Percentiles rank a stretch among this genome's conserved stretches.
Conservation (phyloP, 1,140 invertebrate species). For the Mactra quadrangularis region DNA sequence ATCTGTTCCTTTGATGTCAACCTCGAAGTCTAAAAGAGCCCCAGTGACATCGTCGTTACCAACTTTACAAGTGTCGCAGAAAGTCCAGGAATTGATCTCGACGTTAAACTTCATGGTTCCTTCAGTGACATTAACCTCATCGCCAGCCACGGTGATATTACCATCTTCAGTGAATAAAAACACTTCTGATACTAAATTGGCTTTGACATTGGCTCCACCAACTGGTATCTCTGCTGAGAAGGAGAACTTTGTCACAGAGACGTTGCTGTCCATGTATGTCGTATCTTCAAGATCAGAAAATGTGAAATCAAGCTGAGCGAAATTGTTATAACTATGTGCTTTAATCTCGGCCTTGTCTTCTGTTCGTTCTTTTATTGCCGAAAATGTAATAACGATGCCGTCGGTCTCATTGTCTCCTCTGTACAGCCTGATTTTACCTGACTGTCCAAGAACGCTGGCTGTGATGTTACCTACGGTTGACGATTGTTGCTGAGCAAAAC, state of each 20-base stretch:
- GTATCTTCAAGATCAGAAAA: conserved; percentile 21
- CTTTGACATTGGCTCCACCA: neutral
- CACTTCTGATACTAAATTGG: conserved; percentile 24
- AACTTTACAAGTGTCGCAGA: conserved; percentile 20
- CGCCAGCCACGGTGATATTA: conserved; percentile 50
- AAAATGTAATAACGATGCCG: conserved; percentile 22
- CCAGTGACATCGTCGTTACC: neutral
- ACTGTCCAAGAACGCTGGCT: conserved; percentile 31
- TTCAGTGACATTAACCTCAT: neutral
- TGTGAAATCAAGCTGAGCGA: conserved; percentile 40
- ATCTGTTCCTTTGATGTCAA: conserved; percentile 34
- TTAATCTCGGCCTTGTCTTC: neutral
- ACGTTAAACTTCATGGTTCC: conserved; percentile 55
- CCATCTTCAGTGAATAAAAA: conserved; percentile 36
- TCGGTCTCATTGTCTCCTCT: neutral
- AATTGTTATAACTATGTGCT: conserved; percentile 31
- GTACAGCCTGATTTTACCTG: conserved; percentile 42
- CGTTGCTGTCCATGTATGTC: conserved; percentile 17
- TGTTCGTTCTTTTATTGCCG: conserved; percentile 18
- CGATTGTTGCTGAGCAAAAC: neutral
- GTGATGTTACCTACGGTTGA: conserved; percentile 17
- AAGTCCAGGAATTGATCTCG: conserved; percentile 42
- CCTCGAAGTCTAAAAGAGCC: conserved; percentile 28
- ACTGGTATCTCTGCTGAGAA: conserved; percentile 20
- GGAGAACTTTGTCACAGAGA: conserved; percentile 17